phyloP scores from a whole-genome alignment of 2,113 vertebrate species.

The Cercocebus atys region DNA sequence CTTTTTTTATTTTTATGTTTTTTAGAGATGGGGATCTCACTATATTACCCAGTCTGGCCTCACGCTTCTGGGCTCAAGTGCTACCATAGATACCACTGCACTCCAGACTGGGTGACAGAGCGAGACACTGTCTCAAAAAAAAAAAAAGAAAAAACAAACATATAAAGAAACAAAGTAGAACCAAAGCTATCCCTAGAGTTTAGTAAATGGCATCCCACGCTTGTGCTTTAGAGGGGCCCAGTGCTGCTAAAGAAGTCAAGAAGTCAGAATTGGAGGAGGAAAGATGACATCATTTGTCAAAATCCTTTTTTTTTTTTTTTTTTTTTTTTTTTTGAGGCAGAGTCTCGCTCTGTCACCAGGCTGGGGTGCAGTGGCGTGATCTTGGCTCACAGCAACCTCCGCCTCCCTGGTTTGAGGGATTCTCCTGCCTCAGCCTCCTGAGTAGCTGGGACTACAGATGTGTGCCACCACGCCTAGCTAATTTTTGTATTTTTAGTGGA shows the following conservation, averaged over 20 bases:
- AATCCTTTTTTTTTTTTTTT: neutral
- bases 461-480: too few relatives aligned
- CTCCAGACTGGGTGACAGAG: too few relatives aligned
- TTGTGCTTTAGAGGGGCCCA: neutral
- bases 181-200: neutral
- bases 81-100: too few relatives aligned
- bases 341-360: too few relatives aligned
- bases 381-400: too few relatives aligned
- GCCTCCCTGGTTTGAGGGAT: too few relatives aligned
- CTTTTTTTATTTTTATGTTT: constrained; percentile 40
- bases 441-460: too few relatives aligned
- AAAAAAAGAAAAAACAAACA: too few relatives aligned
- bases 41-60: neutral
- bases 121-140: too few relatives aligned
- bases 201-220: neutral
- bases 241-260: neutral
- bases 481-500: too few relatives aligned
- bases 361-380: too few relatives aligned
- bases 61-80: neutral
- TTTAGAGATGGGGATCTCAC: neutral
- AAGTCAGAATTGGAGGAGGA: neutral
- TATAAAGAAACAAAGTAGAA: neutral
- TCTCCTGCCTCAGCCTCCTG: too few relatives aligned
- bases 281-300: constrained; percentile 4
- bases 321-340: neutral